A percentile compares a stretch with the other conserved stretches of the same genome.
phyloP scores from a whole-genome alignment of 2,888 invertebrate species.

The Noctua janthina region DNA sequence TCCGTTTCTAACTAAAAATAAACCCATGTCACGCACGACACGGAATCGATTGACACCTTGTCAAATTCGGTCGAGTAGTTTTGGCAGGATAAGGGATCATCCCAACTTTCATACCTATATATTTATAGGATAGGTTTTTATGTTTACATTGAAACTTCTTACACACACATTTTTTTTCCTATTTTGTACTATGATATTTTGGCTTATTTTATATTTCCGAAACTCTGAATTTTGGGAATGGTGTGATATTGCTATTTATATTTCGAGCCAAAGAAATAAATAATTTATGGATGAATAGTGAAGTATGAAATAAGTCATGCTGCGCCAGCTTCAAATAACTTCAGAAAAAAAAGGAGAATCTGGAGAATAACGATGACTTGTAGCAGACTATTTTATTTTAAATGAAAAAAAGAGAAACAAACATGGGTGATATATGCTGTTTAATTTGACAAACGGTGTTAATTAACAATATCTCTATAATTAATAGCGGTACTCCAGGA shows the following conservation, averaged over 20 bases:
- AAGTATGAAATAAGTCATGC: background rate
- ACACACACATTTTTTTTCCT: background rate
- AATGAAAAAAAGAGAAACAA: background rate
- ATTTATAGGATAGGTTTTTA: conserved; percentile 26
- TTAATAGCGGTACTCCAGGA: no score
- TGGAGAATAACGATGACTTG: background rate
- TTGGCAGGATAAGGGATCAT: conserved; percentile 37
- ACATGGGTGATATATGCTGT: background rate
- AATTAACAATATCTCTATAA: background rate
- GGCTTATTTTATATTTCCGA: background rate
- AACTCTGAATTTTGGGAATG: background rate
- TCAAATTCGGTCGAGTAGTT: conserved; percentile 48
- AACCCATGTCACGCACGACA: conserved; percentile 22
- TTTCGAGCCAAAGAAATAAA: background rate
- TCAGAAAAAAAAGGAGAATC: background rate
- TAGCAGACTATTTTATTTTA: background rate
- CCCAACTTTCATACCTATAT: conserved; percentile 25
- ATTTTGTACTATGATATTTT: background rate
- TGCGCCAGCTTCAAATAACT: background rate
- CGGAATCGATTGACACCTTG: conserved; percentile 53
- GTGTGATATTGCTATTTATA: background rate
- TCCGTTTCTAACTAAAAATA: conserved; percentile 40
- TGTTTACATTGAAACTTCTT: background rate
- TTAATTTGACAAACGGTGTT: background rate
- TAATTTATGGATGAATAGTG: background rate